Conservation (phyloP, 2,888 invertebrate genomes). For the Cerastoderma edule region DNA sequence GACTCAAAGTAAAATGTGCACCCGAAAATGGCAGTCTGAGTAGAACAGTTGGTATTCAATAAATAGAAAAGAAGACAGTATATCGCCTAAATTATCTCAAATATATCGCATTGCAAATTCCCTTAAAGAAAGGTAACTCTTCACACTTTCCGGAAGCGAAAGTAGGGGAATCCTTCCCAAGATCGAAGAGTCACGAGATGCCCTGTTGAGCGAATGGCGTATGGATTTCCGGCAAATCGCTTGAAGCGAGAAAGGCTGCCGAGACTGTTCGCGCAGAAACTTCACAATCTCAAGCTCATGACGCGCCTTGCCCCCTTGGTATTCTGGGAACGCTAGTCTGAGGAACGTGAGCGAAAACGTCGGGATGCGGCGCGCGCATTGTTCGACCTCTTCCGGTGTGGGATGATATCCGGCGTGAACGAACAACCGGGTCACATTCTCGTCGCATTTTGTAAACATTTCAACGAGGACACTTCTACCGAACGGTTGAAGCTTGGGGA, state of each 20-base stretch:
- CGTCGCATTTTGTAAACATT: constrained; percentile 76
- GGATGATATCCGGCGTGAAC: constrained; percentile 74
- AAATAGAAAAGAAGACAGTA: too few species aligned
- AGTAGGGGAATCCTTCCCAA: constrained; percentile 67
- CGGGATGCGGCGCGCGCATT: constrained; percentile 75
- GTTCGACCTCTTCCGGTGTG: constrained; percentile 73
- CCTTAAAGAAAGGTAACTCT: constrained; percentile 69
- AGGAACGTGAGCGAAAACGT: constrained; percentile 77
- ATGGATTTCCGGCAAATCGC: constrained; percentile 72
- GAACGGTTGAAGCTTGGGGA: constrained; percentile 62
- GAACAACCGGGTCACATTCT: constrained; percentile 71
- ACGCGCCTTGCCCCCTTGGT: constrained; percentile 61
- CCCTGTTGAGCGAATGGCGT: constrained; percentile 68
- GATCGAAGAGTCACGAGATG: constrained; percentile 72
- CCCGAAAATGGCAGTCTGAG: too few species aligned
- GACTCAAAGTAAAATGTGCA: too few species aligned
- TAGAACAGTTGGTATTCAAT: too few species aligned
- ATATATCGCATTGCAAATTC: constrained; percentile 65
- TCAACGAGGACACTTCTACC: constrained; percentile 76
- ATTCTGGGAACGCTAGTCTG: constrained; percentile 72
- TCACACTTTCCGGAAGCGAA: constrained; percentile 69
- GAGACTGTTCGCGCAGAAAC: constrained; percentile 69
- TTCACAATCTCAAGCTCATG: constrained; percentile 68
- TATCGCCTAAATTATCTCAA: too few species aligned
- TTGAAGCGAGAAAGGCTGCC: constrained; percentile 65